These are phyloP conservation scores for Brienomyrus longianalis DNA, from an alignment of 2,113 vertebrate species.

Conservation along the genomic window DNA sequence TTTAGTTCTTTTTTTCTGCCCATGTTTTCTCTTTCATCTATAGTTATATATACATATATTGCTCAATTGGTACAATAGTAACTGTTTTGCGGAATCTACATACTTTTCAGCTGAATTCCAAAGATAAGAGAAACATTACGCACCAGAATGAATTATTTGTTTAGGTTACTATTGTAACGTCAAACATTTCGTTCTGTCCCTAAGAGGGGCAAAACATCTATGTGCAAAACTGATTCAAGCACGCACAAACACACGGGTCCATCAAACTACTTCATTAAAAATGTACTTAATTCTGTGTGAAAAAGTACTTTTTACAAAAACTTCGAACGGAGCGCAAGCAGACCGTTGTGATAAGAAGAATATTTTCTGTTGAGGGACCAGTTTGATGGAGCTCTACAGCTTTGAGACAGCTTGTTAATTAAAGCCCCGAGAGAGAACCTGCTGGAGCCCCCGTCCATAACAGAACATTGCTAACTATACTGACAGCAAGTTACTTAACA, in stretches of 20 bases:
- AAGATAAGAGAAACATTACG: neutral
- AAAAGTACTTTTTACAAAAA: slow-evolving; percentile 41
- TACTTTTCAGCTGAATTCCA: neutral
- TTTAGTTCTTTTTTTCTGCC: neutral
- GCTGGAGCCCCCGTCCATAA: slow-evolving; percentile 63
- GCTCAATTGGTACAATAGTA: neutral
- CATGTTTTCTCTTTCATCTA: neutral
- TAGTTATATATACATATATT: no score
- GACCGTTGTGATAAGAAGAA: slow-evolving; percentile 34
- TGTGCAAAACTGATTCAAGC: neutral
- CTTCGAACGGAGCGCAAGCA: slow-evolving; percentile 45
- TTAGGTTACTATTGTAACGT: neutral
- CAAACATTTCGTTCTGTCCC: neutral
- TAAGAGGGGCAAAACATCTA: neutral
- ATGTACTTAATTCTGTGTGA: slow-evolving; percentile 25
- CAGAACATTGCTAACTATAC: slow-evolving; percentile 67
- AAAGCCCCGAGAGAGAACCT: slow-evolving; percentile 66
- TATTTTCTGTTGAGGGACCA: slow-evolving; percentile 48
- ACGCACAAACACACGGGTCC: neutral
- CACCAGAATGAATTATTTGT: neutral
- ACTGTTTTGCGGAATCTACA: neutral
- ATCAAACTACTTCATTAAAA: neutral
- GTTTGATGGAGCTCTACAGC: slow-evolving; percentile 60
- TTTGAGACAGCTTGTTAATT: slow-evolving; percentile 70
- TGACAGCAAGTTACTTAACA: slow-evolving; percentile 68